These are phyloP conservation scores for Dioctria rufipes DNA, from an alignment of 2,888 invertebrate species.

Conservation along the genomic window DNA sequence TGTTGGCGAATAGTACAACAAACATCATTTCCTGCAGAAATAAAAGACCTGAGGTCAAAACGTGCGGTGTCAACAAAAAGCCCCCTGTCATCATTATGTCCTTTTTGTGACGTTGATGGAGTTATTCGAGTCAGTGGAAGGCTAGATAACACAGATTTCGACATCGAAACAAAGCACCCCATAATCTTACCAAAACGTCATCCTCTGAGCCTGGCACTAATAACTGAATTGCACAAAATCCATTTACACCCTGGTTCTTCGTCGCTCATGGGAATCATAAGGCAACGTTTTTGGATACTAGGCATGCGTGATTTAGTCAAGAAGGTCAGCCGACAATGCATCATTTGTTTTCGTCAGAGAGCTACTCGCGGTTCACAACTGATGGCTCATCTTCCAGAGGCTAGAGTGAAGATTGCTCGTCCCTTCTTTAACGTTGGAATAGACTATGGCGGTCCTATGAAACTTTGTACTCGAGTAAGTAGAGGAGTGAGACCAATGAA, in stretches of 20 bases:
- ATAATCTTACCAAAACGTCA: no score
- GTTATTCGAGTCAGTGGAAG: neutral
- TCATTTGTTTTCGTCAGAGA: slow-evolving; percentile 8
- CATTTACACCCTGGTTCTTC: neutral
- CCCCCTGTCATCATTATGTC: no score
- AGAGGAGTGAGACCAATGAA: slow-evolving; percentile 6
- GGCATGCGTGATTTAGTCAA: neutral
- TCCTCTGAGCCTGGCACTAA: no score
- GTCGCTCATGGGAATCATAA: neutral
- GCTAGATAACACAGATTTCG: no score
- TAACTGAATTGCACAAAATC: neutral
- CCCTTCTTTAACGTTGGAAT: slow-evolving; percentile 16
- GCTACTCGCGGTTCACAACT: neutral
- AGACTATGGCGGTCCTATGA: slow-evolving; percentile 10
- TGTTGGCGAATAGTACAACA: no score
- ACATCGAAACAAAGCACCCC: no score
- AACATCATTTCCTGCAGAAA: no score
- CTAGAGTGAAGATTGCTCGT: neutral
- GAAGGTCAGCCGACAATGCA: neutral
- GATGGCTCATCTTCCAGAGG: slow-evolving; percentile 12
- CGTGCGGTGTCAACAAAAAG: no score
- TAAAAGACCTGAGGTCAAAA: no score
- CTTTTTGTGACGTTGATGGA: neutral
- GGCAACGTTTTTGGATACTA: neutral
- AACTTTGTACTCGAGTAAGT: neutral